Evolutionary conservation across 2,113 vertebrate genomes (phyloP).

Genomic region (Hydrochoerus hydrochaeris): DNA sequence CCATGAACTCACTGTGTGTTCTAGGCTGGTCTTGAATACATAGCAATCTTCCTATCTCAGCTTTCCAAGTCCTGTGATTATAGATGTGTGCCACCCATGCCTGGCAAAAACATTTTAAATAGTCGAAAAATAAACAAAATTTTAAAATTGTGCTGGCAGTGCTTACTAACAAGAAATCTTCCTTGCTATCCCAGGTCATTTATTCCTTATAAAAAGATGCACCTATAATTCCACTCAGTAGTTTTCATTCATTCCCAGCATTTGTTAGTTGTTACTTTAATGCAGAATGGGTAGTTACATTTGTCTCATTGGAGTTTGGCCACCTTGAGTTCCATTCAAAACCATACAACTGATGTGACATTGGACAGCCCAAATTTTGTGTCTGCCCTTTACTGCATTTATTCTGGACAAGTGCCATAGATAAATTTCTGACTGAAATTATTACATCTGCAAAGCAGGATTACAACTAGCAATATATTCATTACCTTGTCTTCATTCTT

Average conservation of each 20-base stretch:
- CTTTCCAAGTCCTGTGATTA: neutral
- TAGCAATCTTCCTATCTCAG: neutral
- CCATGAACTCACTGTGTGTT: neutral
- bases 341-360: neutral
- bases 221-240: neutral
- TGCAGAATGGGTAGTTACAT: neutral
- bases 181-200: neutral
- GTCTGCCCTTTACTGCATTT: neutral
- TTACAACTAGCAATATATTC: neutral
- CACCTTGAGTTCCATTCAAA: neutral
- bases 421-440: conserved; percentile 1
- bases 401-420: neutral
- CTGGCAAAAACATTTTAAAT: neutral
- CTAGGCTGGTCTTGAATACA: no score
- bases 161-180: neutral
- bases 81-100: neutral
- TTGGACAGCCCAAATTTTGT: neutral
- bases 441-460: neutral
- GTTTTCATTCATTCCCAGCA: neutral
- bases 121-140: neutral
- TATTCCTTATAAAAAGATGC: neutral
- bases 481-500: neutral
- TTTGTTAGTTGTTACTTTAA: neutral
- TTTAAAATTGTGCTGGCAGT: neutral
- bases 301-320: neutral